These are phyloP conservation scores for Natator depressus DNA, from an alignment of 2,113 vertebrate species.

Conservation along the genomic window DNA sequence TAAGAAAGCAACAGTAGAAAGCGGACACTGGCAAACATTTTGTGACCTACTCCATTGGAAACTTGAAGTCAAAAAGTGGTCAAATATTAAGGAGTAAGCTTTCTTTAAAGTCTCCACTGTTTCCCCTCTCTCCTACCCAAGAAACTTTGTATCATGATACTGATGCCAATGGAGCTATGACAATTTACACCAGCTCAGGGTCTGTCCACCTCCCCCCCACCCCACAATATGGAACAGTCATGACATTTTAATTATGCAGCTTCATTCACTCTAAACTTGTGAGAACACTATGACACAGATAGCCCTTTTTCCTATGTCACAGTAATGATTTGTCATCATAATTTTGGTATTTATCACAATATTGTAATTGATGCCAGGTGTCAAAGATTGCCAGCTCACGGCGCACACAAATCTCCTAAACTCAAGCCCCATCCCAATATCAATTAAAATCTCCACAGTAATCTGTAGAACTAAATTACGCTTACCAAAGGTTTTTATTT, in stretches of 20 bases:
- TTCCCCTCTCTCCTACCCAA: background rate
- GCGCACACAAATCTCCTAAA: fast-evolving
- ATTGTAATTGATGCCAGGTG: fast-evolving
- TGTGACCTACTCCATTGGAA: background rate
- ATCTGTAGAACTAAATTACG: too few relatives aligned
- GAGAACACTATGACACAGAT: background rate
- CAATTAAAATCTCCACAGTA: too few relatives aligned
- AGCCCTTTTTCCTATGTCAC: background rate
- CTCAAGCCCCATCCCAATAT: too few relatives aligned
- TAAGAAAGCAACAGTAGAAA: background rate
- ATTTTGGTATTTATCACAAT: background rate
- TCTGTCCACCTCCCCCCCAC: background rate
- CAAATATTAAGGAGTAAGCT: background rate
- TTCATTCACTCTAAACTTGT: background rate
- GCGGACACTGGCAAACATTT: background rate
- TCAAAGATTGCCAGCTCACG: background rate
- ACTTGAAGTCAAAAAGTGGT: background rate
- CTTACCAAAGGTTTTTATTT: too few relatives aligned
- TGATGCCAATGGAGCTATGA: background rate
- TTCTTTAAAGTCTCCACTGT: background rate
- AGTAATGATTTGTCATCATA: background rate
- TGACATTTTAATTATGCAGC: background rate
- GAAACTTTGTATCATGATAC: background rate
- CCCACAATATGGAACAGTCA: background rate
- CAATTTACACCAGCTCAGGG: background rate